These are phyloP conservation scores for Coenonympha glycerion DNA, from an alignment of 2,888 invertebrate genomes.

Conservation along the genomic window DNA sequence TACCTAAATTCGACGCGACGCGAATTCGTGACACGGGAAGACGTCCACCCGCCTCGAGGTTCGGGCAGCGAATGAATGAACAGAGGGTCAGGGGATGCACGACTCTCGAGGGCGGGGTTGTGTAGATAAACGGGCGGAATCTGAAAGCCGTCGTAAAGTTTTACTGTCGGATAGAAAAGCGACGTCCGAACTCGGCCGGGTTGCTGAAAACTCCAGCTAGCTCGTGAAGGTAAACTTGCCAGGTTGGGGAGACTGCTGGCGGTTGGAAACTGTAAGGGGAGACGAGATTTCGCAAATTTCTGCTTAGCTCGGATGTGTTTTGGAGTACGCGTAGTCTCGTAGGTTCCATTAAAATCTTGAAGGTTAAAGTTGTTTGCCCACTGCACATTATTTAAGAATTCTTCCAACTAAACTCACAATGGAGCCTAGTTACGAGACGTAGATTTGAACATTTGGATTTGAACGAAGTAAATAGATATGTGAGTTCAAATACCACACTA, in stretches of 20 bases:
- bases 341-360: conserved; percentile 24
- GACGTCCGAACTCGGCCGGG: conserved; percentile 35
- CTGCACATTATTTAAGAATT: not conserved
- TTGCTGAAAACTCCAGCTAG: conserved; percentile 51
- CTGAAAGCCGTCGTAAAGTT: conserved; percentile 7
- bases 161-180: not conserved
- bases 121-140: conserved; percentile 13
- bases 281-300: conserved; percentile 23
- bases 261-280: conserved; percentile 14
- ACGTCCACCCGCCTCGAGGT: conserved; percentile 41
- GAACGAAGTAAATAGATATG: no score
- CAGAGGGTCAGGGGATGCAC: conserved; percentile 58
- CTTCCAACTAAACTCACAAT: no score
- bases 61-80: conserved; percentile 62
- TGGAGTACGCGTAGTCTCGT: no score
- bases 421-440: no score
- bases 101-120: conserved; percentile 65
- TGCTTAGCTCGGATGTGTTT: conserved; percentile 22
- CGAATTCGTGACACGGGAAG: conserved; percentile 18
- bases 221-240: conserved; percentile 37
- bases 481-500: no score
- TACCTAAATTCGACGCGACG: conserved; percentile 47
- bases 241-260: conserved; percentile 29
- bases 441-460: no score
- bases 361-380: conserved; percentile 1